Evolutionary conservation across 2,888 invertebrate species (phyloP).

Genomic region (Cataglyphis altisquamis): DNA sequence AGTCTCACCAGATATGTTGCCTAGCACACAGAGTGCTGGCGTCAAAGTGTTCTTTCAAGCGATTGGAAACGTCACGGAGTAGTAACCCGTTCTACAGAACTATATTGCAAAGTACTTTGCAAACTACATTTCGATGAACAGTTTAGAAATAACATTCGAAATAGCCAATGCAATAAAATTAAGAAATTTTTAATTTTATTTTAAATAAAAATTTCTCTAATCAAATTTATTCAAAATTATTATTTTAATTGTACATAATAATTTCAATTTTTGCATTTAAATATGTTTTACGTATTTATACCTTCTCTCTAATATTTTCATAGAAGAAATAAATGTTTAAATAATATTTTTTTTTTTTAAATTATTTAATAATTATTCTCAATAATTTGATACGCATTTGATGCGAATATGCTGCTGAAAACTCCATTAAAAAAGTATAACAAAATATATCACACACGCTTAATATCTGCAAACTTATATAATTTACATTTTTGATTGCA

Average conservation of each 20-base stretch:
- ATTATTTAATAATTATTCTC: neutral
- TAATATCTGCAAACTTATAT: neutral
- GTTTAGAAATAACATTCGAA: neutral
- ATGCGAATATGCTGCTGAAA: neutral
- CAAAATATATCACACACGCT: neutral
- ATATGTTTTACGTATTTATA: neutral
- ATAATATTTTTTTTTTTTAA: neutral
- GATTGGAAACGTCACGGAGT: slow-evolving; percentile 13
- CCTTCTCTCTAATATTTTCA: neutral
- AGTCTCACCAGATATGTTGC: neutral
- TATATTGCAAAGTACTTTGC: neutral
- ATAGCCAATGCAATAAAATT: neutral
- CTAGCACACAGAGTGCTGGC: neutral
- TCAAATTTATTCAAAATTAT: neutral
- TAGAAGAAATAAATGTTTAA: neutral
- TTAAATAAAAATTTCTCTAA: neutral
- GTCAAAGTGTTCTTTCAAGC: slow-evolving; percentile 27
- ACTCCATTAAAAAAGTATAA: neutral
- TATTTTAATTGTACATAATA: neutral
- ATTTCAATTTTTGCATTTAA: neutral
- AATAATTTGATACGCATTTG: neutral
- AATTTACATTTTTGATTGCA: slow-evolving; percentile 44
- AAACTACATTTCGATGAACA: neutral
- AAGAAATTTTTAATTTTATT: neutral
- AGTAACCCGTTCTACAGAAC: neutral